phyloP scores from a whole-genome alignment of 2,113 vertebrate species.

The Raja brachyura region DNA sequence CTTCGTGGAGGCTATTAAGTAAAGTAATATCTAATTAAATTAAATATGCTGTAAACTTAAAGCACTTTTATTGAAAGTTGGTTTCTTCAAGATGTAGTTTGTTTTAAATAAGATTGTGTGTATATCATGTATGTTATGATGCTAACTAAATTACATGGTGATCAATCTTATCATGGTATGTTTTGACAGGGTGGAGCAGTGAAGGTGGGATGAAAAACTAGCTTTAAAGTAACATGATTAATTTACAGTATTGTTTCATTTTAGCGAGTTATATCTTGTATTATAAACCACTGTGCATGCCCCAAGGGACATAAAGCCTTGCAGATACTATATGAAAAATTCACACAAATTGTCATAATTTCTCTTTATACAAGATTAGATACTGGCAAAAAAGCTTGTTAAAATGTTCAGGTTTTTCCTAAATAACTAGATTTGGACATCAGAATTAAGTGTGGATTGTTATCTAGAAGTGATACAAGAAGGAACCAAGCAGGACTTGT shows the following conservation, averaged over 20 bases:
- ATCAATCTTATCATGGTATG: conserved; percentile 26
- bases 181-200: conserved; percentile 33
- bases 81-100: neutral
- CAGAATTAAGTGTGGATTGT: neutral
- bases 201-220: conserved; percentile 33
- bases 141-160: conserved; percentile 8
- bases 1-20: neutral
- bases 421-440: conserved; percentile 5
- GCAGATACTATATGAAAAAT: neutral
- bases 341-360: conserved; percentile 30
- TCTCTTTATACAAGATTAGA: conserved; percentile 26
- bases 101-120: conserved; percentile 7
- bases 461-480: neutral
- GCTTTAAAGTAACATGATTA: conserved; percentile 35
- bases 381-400: conserved; percentile 16
- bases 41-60: neutral
- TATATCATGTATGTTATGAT: conserved; percentile 22
- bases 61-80: neutral
- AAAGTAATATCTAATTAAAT: conserved; percentile 8
- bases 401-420: neutral
- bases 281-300: conserved; percentile 25
- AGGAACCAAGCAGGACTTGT: neutral
- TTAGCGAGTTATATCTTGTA: conserved; percentile 15
- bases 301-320: neutral
- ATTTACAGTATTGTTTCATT: conserved; percentile 32